phyloP scores from a whole-genome alignment of 2,113 vertebrate species.

The Semnornis frantzii region DNA sequence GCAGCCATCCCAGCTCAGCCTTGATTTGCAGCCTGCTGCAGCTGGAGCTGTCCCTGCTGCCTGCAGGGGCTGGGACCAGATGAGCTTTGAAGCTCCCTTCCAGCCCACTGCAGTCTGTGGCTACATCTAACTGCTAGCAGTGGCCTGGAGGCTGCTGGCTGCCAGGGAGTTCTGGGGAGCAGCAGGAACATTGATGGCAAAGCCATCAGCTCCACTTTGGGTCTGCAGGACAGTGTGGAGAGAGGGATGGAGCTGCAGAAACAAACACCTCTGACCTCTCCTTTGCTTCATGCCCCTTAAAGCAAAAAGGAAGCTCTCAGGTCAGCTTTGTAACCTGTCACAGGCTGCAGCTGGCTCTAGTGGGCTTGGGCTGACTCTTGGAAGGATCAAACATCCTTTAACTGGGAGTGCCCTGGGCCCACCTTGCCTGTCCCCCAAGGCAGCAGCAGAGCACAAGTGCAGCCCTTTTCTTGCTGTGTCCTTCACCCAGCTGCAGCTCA shows the following conservation, averaged over 20 bases:
- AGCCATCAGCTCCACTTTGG: background rate
- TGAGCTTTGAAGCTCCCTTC: too few relatives aligned
- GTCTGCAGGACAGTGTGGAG: background rate
- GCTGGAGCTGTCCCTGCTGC: too few relatives aligned
- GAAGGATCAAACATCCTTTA: background rate
- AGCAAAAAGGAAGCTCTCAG: background rate
- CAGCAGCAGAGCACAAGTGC: background rate
- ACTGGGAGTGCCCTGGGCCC: background rate
- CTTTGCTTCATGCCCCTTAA: background rate
- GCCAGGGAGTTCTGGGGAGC: background rate
- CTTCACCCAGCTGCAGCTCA: background rate
- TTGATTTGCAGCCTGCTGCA: too few relatives aligned
- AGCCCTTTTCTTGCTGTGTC: background rate
- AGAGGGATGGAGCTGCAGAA: background rate
- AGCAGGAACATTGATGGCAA: background rate
- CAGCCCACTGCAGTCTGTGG: background rate
- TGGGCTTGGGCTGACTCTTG: background rate
- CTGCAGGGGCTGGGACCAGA: too few relatives aligned
- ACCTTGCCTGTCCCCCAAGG: background rate
- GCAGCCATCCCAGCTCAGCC: too few relatives aligned
- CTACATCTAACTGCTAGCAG: background rate
- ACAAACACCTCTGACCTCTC: background rate
- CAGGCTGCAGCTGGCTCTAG: background rate
- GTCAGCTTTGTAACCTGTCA: background rate
- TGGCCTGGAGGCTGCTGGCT: accelerated